Evolutionary conservation across 2,888 invertebrate species (phyloP), one percentile per base, ranked within the genome.

Genomic region (Crematogaster levior): DNA sequence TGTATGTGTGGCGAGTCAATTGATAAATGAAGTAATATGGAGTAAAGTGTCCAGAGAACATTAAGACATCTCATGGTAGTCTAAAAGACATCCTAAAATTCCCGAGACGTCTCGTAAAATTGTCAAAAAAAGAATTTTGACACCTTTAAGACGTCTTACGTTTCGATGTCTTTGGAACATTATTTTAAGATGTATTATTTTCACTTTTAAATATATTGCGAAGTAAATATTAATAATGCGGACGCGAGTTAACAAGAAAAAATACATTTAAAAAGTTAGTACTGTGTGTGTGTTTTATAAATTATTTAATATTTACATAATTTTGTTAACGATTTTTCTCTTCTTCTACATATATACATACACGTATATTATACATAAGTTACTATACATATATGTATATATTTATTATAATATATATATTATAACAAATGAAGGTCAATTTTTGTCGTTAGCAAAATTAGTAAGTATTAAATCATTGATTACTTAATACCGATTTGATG

Each of bases 1-100:
- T 65, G 73, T 86, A 80, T 75, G 84, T 87, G 75, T 88, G 84
- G 81, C 61, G 73, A 83, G 84, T 89, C 84, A 87, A 82, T 79
- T 83, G 83, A 84, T 66, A 81, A 83, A 60, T 83, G 84, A 87
- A 82, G 84, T 88, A 66, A 83, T 80, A 48, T 27, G 72, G 70
- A 82, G 81, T 85, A 88, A 37, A 63, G 15, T 61, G 12, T 12
- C 12, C 37, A 61, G 37, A 61, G 5, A 61, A 61, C 37, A 61
- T 6, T 21, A 58, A 18, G 56, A 58, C 56, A 7, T 58, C 27
- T 27, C 27, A 56, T 15, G 27, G 24, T 10, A 24, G 6, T 56
- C 27, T 27, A 56, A 56, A 56, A 56, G 56, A 27, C 27, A 15
- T 56, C 27, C 12, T 56, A 53, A 53, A 53, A 27, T 27, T 6